Base-by-base conservation (phyloP, 2,888 invertebrate genomes). In the Byasa hedistus region DNA sequence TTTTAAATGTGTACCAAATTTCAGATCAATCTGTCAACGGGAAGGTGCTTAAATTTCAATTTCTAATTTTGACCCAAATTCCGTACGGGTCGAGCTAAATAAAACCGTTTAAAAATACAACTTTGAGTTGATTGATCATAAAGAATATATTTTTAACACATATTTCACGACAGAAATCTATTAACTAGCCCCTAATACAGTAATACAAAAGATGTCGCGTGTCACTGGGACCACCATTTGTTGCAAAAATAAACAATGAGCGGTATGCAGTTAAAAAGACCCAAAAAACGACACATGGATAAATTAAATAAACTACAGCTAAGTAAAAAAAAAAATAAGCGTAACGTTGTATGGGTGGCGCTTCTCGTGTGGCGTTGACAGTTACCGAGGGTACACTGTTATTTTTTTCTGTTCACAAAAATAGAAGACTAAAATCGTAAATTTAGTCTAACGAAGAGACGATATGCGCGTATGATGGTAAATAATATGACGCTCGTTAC, bases 291-390 rank as follows among this genome's bases (percentile, higher is more conserved):
- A 70, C 70, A 70, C 65, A 71, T 70, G 71, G 72, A 76, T 75
- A 79, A 69, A 82, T 81, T 81, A 80, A 82, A 77, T 75, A 72
- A 72, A 69, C 75, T 71, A 48, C 67, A 66, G 74, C 75, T 75
- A 60, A 67, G n/a, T n/a, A 60, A 67, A 12, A 39, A 59, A 67
- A 67, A 55, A 67, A 58, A 63, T 32, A 66, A 56, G 51, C 56
- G 51, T 22, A 57, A 57, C 39, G 57, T 64, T 24, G 78, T 72
- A 69, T 69, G 72, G 72, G 73, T 76, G 80, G 77, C 74, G 76
- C 73, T 21, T 22, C 72, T 69, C 71, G 70, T 76, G 76, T 80
- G 80, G 76, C 80, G 78, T 77, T 81, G 79, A 75, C 78, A 77
- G 71, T 66, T 72, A 72, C 72, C 70, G 68, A 64, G 78, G 77